Conservation (phyloP, 2,113 vertebrate species). For the Siphamia tubifer region DNA sequence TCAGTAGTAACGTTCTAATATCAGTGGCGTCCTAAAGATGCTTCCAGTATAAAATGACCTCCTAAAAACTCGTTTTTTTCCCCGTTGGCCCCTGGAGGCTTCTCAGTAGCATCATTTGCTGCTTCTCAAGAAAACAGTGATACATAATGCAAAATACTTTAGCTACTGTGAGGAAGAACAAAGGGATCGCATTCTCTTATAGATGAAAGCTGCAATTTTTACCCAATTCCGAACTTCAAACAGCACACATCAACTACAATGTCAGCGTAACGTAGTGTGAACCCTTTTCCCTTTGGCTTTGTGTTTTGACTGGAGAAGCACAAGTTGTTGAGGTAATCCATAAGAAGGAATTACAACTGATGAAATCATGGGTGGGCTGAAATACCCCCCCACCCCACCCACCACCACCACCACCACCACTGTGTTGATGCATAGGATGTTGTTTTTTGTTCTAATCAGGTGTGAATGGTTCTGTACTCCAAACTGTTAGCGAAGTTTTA, state of each 20-base stretch:
- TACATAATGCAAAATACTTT: conserved; percentile 15
- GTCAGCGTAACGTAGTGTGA: background rate
- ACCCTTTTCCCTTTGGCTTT: background rate
- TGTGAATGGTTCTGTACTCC: background rate
- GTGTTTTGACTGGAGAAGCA: background rate
- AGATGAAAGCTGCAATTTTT: conserved; percentile 44
- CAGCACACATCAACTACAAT: background rate
- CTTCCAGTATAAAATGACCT: background rate
- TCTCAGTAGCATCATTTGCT: background rate
- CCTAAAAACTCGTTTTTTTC: background rate
- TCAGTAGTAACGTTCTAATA: too few relatives aligned
- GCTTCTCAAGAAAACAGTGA: conserved; percentile 15
- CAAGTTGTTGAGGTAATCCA: background rate
- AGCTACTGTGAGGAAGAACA: conserved; percentile 32
- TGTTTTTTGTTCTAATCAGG: background rate
- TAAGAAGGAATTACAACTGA: too few relatives aligned
- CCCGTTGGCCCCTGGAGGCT: background rate
- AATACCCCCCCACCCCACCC: background rate
- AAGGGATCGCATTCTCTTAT: conserved; percentile 7
- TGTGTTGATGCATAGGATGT: background rate
- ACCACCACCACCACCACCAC: too few relatives aligned
- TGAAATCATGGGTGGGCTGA: too few relatives aligned
- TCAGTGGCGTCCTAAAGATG: too few relatives aligned
- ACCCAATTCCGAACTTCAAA: conserved; percentile 40
- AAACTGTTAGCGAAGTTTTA: background rate